Percentiles rank a stretch among this genome's conserved stretches.
phyloP scores from a whole-genome alignment of 2,797 vertebrate genomes.

The Avahi laniger region DNA sequence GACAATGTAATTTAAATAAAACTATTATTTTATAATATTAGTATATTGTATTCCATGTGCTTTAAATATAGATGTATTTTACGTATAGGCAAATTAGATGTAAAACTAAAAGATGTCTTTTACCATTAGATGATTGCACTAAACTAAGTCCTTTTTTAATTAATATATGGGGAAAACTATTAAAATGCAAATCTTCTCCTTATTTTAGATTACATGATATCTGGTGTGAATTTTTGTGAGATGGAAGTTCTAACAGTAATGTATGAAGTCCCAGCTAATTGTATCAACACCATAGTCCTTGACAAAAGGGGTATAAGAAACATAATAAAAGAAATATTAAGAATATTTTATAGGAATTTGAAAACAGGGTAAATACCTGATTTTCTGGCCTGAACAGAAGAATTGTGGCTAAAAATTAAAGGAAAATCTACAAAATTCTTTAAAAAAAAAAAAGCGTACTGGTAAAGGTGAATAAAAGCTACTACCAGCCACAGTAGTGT shows the following conservation, averaged over 20 bases:
- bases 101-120: background rate
- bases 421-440: background rate
- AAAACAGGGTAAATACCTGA: background rate
- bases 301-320: background rate
- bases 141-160: background rate
- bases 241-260: background rate
- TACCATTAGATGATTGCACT: background rate
- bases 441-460: background rate
- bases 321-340: background rate
- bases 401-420: background rate
- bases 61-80: background rate
- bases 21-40: background rate
- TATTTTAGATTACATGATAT: background rate
- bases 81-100: background rate
- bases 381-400: background rate
- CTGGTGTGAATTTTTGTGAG: background rate
- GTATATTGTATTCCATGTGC: background rate
- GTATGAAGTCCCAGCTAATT: background rate
- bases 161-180: background rate
- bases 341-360: background rate
- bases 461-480: background rate
- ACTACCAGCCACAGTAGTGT: background rate
- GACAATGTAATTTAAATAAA: background rate
- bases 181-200: background rate
- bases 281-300: background rate